Conservation (phyloP, 2,888 invertebrate species). For the Copidosoma aretas region DNA sequence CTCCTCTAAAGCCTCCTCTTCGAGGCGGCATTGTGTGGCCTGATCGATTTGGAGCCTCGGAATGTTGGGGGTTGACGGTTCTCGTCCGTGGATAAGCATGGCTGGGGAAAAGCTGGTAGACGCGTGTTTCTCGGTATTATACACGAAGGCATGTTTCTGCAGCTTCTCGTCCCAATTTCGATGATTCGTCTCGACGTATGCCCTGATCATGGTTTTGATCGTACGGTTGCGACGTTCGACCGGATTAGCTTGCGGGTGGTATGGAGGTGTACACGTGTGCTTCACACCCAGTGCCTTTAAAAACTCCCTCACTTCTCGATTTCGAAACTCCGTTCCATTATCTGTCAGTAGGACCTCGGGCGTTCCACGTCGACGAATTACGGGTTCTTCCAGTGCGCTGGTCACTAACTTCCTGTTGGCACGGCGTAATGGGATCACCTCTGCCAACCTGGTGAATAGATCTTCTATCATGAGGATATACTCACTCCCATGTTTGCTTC, state of each 20-base stretch:
- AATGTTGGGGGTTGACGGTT: neutral
- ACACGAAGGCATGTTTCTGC: slow-evolving; percentile 37
- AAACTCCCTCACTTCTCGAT: neutral
- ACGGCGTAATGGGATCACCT: neutral
- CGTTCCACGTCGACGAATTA: neutral
- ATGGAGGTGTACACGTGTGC: neutral
- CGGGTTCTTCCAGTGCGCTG: neutral
- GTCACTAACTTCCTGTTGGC: neutral
- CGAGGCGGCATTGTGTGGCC: neutral
- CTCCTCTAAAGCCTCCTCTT: neutral
- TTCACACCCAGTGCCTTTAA: neutral
- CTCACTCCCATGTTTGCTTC: neutral
- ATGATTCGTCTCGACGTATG: slow-evolving; percentile 28
- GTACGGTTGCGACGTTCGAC: neutral
- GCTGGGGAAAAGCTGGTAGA: slow-evolving; percentile 34
- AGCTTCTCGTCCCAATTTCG: slow-evolving; percentile 37
- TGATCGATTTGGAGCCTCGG: too few species aligned
- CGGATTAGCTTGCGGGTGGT: neutral
- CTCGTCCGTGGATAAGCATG: slow-evolving; percentile 34
- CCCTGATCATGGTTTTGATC: neutral
- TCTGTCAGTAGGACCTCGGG: neutral
- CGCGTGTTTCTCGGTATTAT: slow-evolving; percentile 34
- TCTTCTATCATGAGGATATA: slow-evolving; percentile 2
- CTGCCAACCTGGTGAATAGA: neutral
- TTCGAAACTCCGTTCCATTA: neutral